Conservation (phyloP, 2,113 vertebrate species). For the Chelonoidis abingdonii region DNA sequence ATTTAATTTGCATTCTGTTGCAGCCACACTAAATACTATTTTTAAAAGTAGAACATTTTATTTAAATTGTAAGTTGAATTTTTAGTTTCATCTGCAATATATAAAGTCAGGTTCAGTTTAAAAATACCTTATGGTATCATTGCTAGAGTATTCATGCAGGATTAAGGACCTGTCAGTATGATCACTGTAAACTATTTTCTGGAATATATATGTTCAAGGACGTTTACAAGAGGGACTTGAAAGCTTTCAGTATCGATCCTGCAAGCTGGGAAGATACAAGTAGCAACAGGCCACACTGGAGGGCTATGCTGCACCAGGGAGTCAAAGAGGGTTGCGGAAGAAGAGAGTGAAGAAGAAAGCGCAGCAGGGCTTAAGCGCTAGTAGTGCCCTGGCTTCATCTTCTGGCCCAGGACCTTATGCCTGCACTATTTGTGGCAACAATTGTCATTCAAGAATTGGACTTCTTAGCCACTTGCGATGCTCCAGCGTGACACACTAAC, state of each 20-base stretch:
- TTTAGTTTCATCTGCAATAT: not conserved
- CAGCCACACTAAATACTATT: not conserved
- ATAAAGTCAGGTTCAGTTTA: not conserved
- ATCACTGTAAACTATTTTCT: not conserved
- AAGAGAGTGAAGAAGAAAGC: not conserved
- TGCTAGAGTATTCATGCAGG: accelerated
- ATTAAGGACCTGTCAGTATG: not conserved
- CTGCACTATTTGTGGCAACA: not conserved
- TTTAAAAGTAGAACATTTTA: not conserved
- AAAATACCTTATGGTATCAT: not conserved
- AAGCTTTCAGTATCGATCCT: not conserved
- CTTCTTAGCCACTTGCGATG: not conserved
- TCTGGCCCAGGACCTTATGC: not conserved
- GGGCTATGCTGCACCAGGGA: too few species aligned
- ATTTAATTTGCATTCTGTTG: not conserved
- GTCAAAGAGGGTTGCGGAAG: not conserved
- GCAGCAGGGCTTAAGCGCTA: not conserved
- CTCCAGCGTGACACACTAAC: not conserved
- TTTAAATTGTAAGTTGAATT: not conserved
- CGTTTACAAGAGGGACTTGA: not conserved
- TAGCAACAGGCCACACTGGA: not conserved
- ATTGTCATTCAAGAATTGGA: not conserved
- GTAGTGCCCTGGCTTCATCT: not conserved
- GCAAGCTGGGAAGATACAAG: not conserved
- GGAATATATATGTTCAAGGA: not conserved